phyloP scores from a whole-genome alignment of 2,113 vertebrate genomes.

The human region DNA sequence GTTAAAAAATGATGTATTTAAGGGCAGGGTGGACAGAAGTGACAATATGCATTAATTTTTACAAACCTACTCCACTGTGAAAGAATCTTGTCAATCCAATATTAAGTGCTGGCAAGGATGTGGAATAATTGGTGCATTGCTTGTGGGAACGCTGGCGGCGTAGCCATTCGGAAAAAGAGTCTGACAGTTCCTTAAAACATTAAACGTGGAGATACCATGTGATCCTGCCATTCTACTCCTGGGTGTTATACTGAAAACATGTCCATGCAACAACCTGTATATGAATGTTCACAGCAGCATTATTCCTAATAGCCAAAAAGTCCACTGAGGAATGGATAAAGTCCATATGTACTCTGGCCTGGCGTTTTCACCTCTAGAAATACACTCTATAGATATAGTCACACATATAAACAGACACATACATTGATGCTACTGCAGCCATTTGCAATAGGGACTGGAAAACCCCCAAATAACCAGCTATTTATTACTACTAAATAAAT shows the following conservation, averaged over 20 bases:
- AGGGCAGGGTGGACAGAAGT: not conserved
- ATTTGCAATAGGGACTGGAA: not conserved
- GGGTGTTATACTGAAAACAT: not conserved
- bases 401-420: not conserved
- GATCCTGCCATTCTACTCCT: not conserved
- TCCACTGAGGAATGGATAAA: not conserved
- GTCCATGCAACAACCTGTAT: not conserved
- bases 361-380: not conserved
- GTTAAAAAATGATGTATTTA: not conserved
- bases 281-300: not conserved
- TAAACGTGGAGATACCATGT: not conserved
- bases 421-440: not conserved
- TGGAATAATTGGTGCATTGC: not conserved
- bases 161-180: not conserved
- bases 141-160: not conserved
- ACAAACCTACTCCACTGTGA: not conserved
- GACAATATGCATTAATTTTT: constrained; percentile 10
- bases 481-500: constrained; percentile 13
- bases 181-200: not conserved
- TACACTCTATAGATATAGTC: not conserved
- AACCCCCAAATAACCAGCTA: not conserved
- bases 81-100: not conserved
- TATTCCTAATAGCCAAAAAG: not conserved
- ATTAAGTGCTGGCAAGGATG: not conserved
- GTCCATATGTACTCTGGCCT: not conserved